Base-by-base conservation (phyloP, 2,888 invertebrate species). In the Agrotis ipsilon region DNA sequence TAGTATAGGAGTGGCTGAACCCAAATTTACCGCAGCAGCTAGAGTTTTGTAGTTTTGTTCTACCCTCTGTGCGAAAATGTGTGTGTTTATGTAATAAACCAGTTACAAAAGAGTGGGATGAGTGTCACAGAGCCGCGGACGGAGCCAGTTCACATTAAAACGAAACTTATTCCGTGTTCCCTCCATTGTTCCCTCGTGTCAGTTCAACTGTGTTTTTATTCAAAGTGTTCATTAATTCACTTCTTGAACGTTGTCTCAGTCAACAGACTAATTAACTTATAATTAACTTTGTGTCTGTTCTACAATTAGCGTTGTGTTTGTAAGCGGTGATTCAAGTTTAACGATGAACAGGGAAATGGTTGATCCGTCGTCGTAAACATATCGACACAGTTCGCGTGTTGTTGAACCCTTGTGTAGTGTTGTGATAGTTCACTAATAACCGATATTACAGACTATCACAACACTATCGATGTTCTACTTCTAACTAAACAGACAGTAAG, bases 221-320 rank as follows among this genome's bases (percentile, higher is more conserved):
- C 55, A 51, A 78, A 59, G 43, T 49, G 58, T 59, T 59, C 52
- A 69, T 70, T 69, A 43, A 49, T 48, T 59, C 71, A 16, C n/a
- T 59, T 32, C 59, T 70, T 24, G 39, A 69, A 48, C n/a, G 43
- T 49, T 45, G 72, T 55, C 32, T 78, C 45, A 55, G 71, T 45
- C 48, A 70, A 73, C 71, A 78, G 70, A 21, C 18, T 78, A 54
- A 70, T 78, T 54, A 60, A 52, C 32, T 45, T 54, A 21, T 16
- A 66, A 75, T 72, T 75, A 66, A 66, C 49, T 27, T 16, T 16
- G 55, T 55, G 14, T 68, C 43, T 55, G 71, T 71, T 71, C 59
- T 55, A 32, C 59, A 78, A 70, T 78, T 60, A 78, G 49, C 45
- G 13, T 68, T 52, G 69, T 69, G 39, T 69, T 72, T 58, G 19